Conservation (phyloP, 2,113 vertebrate species). For the Craseonycteris thonglongyai region DNA sequence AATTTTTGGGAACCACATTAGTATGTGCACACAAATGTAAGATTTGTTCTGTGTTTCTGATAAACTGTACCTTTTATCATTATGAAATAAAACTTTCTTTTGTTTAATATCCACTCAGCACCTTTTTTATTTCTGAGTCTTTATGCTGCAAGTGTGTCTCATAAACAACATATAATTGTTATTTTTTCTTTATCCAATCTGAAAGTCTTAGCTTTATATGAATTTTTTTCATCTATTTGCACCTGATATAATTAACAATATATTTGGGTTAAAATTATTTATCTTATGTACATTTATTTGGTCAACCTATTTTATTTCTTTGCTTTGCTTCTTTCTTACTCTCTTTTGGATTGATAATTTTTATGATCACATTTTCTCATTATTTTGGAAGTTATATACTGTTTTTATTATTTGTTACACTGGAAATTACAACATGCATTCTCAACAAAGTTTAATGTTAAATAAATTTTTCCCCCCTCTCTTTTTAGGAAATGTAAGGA, state of each 20-base stretch:
- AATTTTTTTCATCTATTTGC: background rate
- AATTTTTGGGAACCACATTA: background rate
- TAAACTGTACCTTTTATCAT: background rate
- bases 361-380: background rate
- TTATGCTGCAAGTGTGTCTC: background rate
- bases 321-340: background rate
- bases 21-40: background rate
- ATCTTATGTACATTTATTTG: background rate
- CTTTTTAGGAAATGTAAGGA: background rate
- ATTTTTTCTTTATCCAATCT: background rate
- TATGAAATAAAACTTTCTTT: background rate
- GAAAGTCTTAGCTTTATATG: background rate
- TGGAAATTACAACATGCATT: background rate
- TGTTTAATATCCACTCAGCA: background rate
- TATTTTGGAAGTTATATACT: background rate
- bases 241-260: background rate
- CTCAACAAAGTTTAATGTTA: background rate
- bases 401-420: background rate
- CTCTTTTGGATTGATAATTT: background rate
- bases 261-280: background rate
- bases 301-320: background rate
- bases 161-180: background rate
- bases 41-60: background rate
- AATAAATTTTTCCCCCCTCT: background rate
- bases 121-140: background rate